These are phyloP conservation scores for Callimico goeldii DNA, from an alignment of 2,797 vertebrate species.

Conservation along the genomic window DNA sequence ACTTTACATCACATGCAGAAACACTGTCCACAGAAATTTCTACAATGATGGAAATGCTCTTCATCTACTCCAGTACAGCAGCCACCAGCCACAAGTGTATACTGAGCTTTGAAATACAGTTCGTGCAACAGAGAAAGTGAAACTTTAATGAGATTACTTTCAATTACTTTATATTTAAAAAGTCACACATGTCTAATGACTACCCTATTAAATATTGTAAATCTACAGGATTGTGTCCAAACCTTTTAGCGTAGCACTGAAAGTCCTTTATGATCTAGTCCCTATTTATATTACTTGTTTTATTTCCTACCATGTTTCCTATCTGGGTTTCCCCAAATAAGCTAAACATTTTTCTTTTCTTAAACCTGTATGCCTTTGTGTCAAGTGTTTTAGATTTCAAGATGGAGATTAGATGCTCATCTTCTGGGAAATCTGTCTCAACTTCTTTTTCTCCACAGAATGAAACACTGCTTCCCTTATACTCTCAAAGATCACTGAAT, in stretches of 20 bases:
- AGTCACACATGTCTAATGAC: neutral
- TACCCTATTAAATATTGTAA: neutral
- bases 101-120: neutral
- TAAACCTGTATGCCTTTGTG: neutral
- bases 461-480: neutral
- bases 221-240: neutral
- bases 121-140: neutral
- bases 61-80: neutral
- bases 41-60: neutral
- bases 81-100: neutral
- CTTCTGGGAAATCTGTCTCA: neutral
- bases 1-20: neutral
- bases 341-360: neutral
- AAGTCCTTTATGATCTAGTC: neutral
- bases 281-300: neutral
- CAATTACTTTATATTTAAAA: neutral
- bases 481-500: neutral
- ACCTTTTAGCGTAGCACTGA: neutral
- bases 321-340: neutral
- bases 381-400: neutral
- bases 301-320: neutral
- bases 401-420: conserved; percentile 4
- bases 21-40: neutral
- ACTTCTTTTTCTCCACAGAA: neutral
- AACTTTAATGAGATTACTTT: neutral